Percentiles rank a stretch among this genome's conserved stretches.
phyloP scores from a whole-genome alignment of 2,113 vertebrate species.

The Pterocles burchelli region DNA sequence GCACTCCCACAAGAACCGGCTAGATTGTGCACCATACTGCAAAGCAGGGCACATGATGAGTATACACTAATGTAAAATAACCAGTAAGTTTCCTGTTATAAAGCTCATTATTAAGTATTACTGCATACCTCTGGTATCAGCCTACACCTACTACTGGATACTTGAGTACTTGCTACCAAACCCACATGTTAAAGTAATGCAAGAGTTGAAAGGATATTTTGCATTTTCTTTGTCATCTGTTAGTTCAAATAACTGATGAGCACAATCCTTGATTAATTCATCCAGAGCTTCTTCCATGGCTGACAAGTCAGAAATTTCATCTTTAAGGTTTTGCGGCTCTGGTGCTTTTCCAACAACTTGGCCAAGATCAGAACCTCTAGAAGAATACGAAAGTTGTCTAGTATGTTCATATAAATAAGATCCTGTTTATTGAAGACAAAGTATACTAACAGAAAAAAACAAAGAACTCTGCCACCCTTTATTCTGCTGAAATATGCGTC shows the following conservation, averaged over 20 bases:
- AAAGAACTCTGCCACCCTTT: background rate
- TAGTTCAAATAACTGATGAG: slow-evolving; percentile 86
- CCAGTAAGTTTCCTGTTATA: background rate
- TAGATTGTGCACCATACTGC: background rate
- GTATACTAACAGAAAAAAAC: background rate
- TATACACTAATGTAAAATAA: background rate
- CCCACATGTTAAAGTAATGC: background rate
- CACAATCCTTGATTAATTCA: slow-evolving; percentile 86
- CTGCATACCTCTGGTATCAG: background rate
- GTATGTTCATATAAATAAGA: background rate
- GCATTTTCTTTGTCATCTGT: slow-evolving; percentile 84
- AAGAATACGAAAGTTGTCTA: background rate
- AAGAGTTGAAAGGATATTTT: slow-evolving; percentile 86
- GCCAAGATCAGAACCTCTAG: slow-evolving; percentile 78
- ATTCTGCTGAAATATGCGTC: background rate
- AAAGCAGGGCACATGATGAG: background rate
- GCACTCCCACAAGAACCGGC: background rate
- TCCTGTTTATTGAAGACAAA: background rate
- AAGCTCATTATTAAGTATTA: background rate
- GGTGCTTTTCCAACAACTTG: slow-evolving; percentile 43
- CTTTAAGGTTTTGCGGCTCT: slow-evolving; percentile 70
- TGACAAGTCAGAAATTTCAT: slow-evolving; percentile 83
- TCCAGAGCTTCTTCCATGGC: slow-evolving; percentile 90
- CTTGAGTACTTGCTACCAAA: background rate
- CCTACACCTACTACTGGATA: background rate